Base-by-base conservation (phyloP, 2,113 vertebrate species). In the Lycaon pictus region DNA sequence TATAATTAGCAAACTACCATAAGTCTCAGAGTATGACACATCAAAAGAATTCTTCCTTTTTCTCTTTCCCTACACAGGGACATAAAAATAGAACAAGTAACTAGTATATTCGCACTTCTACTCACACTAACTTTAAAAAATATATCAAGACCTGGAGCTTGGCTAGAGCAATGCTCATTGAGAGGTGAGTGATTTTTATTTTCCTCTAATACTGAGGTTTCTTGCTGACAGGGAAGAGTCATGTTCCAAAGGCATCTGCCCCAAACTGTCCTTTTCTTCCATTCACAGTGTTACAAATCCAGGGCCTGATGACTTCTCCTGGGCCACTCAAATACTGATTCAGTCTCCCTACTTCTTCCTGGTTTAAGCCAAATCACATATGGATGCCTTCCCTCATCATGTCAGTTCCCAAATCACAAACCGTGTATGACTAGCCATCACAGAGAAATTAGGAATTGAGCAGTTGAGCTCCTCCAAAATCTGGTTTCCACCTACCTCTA, bases 1-100 rank as follows among this genome's bases (percentile, higher is more conserved):
- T 97, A 96, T 97, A 98, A 98, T 98, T 98, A 98, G 97, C 97
- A 95, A 97, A 96, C 95, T 81, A 97, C 97, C 97, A 87, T 95
- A 98, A 97, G 93, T 97, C 92, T 96, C 65, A 69, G 93, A 92
- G 93, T 97, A 93, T 96, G 97, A 97, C 97, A 96, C 89, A 96
- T 88, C 93, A 97, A 98, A 96, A 98, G 95, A 95, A 90, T 29
- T 89, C 95, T 97, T 98, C 93, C 96, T 95, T 96, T 96, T 95
- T 95, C 82, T 96, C 56, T 83, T 97, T 89, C 89, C 58, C 74
- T 93, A 63, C 10, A 83, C 55, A 76, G 23, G 62, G 76, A 76
- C 74, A 92, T 87, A 98, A 98, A 97, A 98, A 98, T 98, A 98
- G 97, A 95, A 93, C 27, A 90, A 92, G 53, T 88, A 95, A 91